Percentiles rank a stretch among this genome's conserved stretches.
Evolutionary conservation across 2,113 vertebrate species (phyloP).

Genomic region (Strix aluco): DNA sequence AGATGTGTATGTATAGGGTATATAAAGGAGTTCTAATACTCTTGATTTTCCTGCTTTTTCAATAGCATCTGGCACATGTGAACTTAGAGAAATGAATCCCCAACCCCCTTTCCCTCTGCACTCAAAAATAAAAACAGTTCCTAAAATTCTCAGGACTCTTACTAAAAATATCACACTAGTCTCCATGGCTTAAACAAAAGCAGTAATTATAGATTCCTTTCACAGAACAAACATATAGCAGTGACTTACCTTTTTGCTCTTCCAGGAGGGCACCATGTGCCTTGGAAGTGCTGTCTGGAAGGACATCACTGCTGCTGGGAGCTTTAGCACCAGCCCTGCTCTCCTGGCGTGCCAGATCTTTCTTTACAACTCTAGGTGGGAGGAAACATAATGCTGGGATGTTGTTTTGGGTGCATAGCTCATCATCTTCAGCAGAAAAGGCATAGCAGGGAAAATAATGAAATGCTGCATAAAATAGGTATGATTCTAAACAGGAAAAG

Average conservation of each 20-base stretch:
- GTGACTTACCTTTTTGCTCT: constrained; percentile 70
- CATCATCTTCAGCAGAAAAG: constrained; percentile 30
- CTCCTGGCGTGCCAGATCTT: constrained; percentile 52
- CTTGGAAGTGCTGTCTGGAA: not conserved
- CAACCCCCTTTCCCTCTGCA: not conserved
- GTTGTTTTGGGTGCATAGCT: not conserved
- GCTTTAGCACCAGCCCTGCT: constrained; percentile 41
- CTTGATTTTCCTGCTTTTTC: not conserved
- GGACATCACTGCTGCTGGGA: not conserved
- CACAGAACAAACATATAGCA: not conserved
- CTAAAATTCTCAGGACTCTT: not conserved
- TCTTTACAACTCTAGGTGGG: not conserved
- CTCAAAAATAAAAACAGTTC: not conserved
- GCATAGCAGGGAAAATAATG: not conserved
- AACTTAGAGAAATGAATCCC: not conserved
- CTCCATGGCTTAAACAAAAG: not conserved
- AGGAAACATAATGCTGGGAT: not conserved
- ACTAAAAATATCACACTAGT: not conserved
- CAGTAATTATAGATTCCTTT: not conserved
- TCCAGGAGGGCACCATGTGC: constrained; percentile 38
- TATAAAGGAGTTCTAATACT: not conserved
- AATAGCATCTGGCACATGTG: not conserved
- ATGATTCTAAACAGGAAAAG: not conserved
- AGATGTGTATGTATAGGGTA: not conserved
- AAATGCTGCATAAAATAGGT: not conserved